Percentiles rank a stretch among this genome's conserved stretches.
phyloP scores from a whole-genome alignment of 2,113 vertebrate genomes.

The Grallaria varia region DNA sequence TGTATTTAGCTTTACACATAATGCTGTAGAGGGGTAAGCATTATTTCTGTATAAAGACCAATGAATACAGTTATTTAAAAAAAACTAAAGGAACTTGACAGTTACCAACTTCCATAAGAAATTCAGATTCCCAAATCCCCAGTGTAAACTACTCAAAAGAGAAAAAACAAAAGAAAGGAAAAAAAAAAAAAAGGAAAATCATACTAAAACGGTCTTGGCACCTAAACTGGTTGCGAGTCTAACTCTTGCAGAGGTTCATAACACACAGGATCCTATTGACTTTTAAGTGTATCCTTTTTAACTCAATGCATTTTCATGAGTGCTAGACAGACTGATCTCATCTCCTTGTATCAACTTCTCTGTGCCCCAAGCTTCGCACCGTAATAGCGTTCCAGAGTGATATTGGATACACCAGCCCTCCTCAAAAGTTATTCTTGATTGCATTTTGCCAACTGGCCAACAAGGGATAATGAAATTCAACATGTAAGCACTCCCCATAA shows the following conservation, averaged over 20 bases:
- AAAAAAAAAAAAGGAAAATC: not conserved
- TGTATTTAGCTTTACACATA: not conserved
- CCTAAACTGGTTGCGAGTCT: not conserved
- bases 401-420: not conserved
- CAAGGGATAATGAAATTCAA: not conserved
- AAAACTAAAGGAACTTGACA: not conserved
- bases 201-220: not conserved
- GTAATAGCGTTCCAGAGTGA: not conserved
- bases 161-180: not conserved
- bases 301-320: not conserved
- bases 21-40: not conserved
- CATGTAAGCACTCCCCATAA: not conserved
- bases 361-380: not conserved
- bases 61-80: not conserved
- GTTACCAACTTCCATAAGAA: not conserved
- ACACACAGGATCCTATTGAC: not conserved
- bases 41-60: not conserved
- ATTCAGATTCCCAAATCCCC: not conserved
- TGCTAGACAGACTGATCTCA: not conserved
- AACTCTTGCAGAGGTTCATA: not conserved
- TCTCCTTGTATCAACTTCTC: not conserved
- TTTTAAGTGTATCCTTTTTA: not conserved
- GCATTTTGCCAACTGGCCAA: constrained; percentile 4
- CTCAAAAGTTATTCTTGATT: constrained; percentile 8
- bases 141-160: not conserved